phyloP scores from a whole-genome alignment of 2,888 invertebrate species.

The Brachypalpus laphriformis region DNA sequence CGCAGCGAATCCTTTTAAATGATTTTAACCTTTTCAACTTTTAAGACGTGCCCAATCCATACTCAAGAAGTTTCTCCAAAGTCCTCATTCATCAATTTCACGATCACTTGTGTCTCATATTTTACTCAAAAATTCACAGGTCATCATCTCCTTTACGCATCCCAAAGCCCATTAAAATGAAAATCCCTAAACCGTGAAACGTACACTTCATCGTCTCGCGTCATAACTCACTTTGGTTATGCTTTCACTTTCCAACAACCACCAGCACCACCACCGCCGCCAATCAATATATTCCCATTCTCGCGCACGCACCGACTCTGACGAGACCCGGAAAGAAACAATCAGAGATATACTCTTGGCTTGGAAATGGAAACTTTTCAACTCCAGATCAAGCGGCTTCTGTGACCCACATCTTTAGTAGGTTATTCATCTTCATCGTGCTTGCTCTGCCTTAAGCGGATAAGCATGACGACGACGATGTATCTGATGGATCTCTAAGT shows the following conservation, averaged over 20 bases:
- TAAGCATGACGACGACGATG: constrained; percentile 41
- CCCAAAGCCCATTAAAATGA: constrained; percentile 23
- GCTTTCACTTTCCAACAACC: constrained; percentile 63
- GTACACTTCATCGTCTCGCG: constrained; percentile 40
- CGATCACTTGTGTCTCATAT: constrained; percentile 26
- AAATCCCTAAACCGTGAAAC: constrained; percentile 59
- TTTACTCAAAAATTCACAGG: not conserved
- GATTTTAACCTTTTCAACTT: too few relatives aligned
- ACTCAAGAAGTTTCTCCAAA: constrained; percentile 15
- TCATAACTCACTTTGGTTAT: constrained; percentile 57
- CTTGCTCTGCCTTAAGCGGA: constrained; percentile 34
- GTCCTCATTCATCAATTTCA: constrained; percentile 44
- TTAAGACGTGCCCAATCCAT: not conserved
- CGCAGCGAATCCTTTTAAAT: too few relatives aligned
- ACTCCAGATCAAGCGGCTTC: constrained; percentile 51
- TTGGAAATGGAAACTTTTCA: constrained; percentile 63
- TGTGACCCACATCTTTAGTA: constrained; percentile 71
- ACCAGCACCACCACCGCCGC: not conserved
- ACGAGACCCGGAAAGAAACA: constrained; percentile 26
- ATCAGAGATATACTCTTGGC: constrained; percentile 9
- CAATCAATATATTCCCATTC: constrained; percentile 43
- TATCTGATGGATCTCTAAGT: constrained; percentile 56
- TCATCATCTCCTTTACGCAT: constrained; percentile 42
- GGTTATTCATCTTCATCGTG: constrained; percentile 56
- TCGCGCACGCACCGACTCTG: constrained; percentile 4